Evolutionary conservation across 2,888 invertebrate genomes (phyloP), one percentile per base, ranked within the genome.

Genomic region (Cistogaster globosa): DNA sequence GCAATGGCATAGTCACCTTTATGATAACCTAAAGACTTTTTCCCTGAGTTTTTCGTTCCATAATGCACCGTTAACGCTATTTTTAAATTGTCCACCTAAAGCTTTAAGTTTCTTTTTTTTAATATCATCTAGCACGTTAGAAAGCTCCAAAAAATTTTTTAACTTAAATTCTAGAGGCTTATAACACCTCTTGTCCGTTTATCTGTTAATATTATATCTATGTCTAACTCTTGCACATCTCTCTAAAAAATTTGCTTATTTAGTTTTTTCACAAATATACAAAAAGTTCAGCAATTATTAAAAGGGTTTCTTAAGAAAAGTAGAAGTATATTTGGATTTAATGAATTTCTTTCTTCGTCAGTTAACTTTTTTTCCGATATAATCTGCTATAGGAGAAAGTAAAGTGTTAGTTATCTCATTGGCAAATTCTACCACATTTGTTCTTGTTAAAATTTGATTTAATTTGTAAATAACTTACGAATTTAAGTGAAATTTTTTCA

Each of bases 21-120:
- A 26, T 68, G 68, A 12, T 26, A 68, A 68, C 68, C 68, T n/a
- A 68, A 68, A 53, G 68, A 32, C 32, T 68, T 68, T 68, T 12
- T 67, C 20, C 18, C 18, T 51, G 16, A 48, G 2, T 67, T 67
- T 32, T 68, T 68, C 14, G n/a, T 68, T 68, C 68, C 62, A 74
- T 42, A 53, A 32, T 62, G 11, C 42, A 38, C 53, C 51, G 26
- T 74, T 45, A 55, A 55, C 12, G 20, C 18, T 55, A 18, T 55
- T 55, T 55, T 55, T 55, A 20, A 8, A 55, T 20, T 55, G 18
- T 55, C n/a, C n/a, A n/a, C 20, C 55, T 4, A 6, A 55, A 55
- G 55, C 18, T 55, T 18, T 20, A 6, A 20, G 18, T 55, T 55
- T 4, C 4, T 55, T n/a, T n/a, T n/a, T n/a, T n/a, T n/a, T n/a